Base-by-base conservation (phyloP, 2,113 vertebrate species). In the Platycercus adscitus region DNA sequence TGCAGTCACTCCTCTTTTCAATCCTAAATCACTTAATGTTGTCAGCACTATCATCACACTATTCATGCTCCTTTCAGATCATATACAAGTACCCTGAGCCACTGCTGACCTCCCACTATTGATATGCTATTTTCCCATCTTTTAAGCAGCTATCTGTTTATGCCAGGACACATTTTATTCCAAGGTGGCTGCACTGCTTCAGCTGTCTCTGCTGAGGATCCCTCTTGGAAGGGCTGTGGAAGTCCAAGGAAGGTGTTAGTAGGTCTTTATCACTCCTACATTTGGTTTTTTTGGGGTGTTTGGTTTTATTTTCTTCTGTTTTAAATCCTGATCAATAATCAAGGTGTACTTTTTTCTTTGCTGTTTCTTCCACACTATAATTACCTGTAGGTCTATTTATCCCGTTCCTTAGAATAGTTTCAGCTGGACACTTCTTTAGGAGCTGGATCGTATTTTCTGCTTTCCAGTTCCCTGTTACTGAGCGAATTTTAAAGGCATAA, bases 21-120 rank as follows among this genome's bases (percentile, higher is more conserved):
- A 2, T 53, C 61, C 55, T 53, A 39, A 86, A 75, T 75, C 17
- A 17, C 28, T 75, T 7, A 6, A 25, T 24, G 41, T 37, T 1
- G 0, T 75, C 89, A 64, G 47, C 0, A 0, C n/a, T 39, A 49
- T 58, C 52, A 53, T 64, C 52, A 76, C 71, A 39, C 33, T 26
- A 9, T 43, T 75, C 52, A 7, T 25, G n/a, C 25, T 18, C 17
- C 47, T 75, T 63, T 68, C 28, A 28, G 46, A 10, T 49, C 37
- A 64, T 68, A 58, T 55, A 23, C 52, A 64, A 20, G 13, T 11
- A 2, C 26, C 50, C 43, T 18, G 41, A 68, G 72, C 50, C 37
- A 20, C 28, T 44, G 41, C n/a, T 58, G 28, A 88, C 43, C 43
- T 53, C 65, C 21, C 29, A 70, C 10, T 18, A 21, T 52, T 66